Base-by-base conservation (phyloP, 2,113 vertebrate genomes). In the Carassius auratus region DNA sequence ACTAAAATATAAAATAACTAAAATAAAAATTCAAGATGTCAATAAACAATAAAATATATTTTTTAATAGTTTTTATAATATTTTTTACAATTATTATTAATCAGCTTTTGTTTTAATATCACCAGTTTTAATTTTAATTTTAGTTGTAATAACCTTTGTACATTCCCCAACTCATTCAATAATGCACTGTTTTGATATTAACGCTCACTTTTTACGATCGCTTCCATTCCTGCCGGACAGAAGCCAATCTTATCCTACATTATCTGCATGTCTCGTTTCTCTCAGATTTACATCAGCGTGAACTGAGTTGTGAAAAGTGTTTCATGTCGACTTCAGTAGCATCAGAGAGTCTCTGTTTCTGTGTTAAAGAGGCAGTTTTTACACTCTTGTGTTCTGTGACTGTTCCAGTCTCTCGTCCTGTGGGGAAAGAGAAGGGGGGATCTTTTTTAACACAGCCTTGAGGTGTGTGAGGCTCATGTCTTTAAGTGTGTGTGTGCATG, bases 361-460 rank as follows among this genome's bases (percentile, higher is more conserved):
- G 17, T 30, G 62, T 81, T 52, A 36, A 84, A 59, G 33, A 30
- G n/a, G 15, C 21, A 0, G 57, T 36, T 59, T 79, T 62, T 26
- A 62, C 57, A 66, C n/a, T 52, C 23, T 21, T 62, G 55, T 82
- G 38, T 66, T 62, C 21, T 15, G 33, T 81, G 78, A 9, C 59
- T 42, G 45, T 74, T 87, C 52, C 79, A 71, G 68, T 64, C 38
- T 5, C 48, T 79, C 14, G 23, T 81, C 48, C 52, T 82, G 23
- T 48, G 50, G 36, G 42, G 75, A 79, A 42, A 13, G 23, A 83
- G 59, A 52, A 33, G 61, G 64, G 68, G 52, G 42, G 42, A 82
- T 76, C 83, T 55, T 82, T 85, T 83, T 83, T 83, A 85, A 85
- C 84, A 77, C 64, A 73, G 87, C 87, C 52, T 68, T 78, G 77